Conservation (phyloP, 1,140 invertebrate species). For the Halictus rubicundus region DNA sequence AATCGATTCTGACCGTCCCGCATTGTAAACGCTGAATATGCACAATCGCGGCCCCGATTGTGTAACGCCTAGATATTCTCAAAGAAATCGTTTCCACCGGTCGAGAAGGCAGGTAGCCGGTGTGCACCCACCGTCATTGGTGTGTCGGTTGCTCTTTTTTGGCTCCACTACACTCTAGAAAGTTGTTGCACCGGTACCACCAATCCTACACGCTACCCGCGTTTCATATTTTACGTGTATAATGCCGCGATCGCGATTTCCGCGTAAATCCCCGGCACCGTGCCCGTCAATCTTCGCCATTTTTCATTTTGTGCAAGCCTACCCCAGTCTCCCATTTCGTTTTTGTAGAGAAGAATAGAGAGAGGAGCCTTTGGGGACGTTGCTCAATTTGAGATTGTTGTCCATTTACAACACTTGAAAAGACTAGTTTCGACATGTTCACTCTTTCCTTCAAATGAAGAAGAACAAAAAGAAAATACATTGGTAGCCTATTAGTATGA, state of each 20-base stretch:
- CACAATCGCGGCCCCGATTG: conserved; percentile 51
- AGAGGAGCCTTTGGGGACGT: too few species aligned
- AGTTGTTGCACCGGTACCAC: conserved; percentile 64
- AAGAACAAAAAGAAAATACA: too few species aligned
- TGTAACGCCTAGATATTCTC: conserved; percentile 54
- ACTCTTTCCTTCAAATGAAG: too few species aligned
- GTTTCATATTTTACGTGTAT: conserved; percentile 49
- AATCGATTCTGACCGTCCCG: conserved; percentile 59
- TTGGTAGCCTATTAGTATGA: too few species aligned
- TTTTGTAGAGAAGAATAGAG: too few species aligned
- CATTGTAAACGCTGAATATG: conserved; percentile 58
- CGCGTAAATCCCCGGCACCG: not conserved
- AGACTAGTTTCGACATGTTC: too few species aligned
- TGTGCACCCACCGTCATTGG: conserved; percentile 44
- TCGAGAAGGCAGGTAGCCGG: conserved; percentile 48
- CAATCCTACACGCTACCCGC: conserved; percentile 51
- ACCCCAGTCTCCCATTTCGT: too few species aligned
- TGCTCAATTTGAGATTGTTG: too few species aligned
- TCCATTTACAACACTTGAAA: too few species aligned
- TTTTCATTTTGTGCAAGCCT: too few species aligned
- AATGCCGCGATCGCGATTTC: conserved; percentile 6
- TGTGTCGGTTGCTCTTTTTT: conserved; percentile 51
- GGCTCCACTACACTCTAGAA: conserved; percentile 59
- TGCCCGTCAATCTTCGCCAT: not conserved
- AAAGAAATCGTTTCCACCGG: conserved; percentile 54